phyloP scores from a whole-genome alignment of 2,113 vertebrate species.

The Atractosteus spatula region DNA sequence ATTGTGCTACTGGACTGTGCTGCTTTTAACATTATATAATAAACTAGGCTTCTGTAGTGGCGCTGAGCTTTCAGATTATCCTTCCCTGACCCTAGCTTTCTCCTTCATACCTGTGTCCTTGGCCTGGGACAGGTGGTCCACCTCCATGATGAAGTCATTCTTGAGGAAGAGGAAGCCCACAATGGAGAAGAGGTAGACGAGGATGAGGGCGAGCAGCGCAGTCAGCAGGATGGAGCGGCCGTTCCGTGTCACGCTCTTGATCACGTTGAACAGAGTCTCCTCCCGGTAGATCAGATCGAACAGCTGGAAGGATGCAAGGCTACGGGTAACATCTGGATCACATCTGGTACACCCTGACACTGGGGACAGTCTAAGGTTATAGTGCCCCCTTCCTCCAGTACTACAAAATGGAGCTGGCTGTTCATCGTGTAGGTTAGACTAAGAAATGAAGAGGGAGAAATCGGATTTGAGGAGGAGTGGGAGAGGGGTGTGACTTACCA shows the following conservation, averaged over 20 bases:
- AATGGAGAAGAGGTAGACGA: slow-evolving; percentile 98
- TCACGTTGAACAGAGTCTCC: slow-evolving; percentile 96
- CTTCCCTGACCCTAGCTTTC: no score
- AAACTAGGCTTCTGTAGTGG: no score
- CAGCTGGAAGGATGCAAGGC: neutral
- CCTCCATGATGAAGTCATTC: slow-evolving; percentile 96
- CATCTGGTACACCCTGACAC: neutral
- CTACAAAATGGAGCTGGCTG: no score
- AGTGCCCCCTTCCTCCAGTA: no score
- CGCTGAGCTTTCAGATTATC: no score
- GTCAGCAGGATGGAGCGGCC: slow-evolving; percentile 96
- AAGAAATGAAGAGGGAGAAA: no score
- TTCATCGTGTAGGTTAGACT: no score
- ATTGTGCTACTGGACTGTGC: no score
- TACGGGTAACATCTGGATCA: neutral
- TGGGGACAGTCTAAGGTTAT: neutral
- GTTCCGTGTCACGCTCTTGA: slow-evolving; percentile 94
- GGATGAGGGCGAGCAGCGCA: slow-evolving; percentile 92
- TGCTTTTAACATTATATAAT: no score
- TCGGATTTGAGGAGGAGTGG: neutral
- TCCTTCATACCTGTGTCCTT: slow-evolving; percentile 29
- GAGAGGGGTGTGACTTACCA: slow-evolving; percentile 61
- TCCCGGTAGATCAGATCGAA: slow-evolving; percentile 97
- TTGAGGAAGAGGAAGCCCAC: slow-evolving; percentile 94
- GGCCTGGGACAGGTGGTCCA: slow-evolving; percentile 75